phyloP scores from a whole-genome alignment of 2,888 invertebrate genomes.

The Dendrolimus houi region DNA sequence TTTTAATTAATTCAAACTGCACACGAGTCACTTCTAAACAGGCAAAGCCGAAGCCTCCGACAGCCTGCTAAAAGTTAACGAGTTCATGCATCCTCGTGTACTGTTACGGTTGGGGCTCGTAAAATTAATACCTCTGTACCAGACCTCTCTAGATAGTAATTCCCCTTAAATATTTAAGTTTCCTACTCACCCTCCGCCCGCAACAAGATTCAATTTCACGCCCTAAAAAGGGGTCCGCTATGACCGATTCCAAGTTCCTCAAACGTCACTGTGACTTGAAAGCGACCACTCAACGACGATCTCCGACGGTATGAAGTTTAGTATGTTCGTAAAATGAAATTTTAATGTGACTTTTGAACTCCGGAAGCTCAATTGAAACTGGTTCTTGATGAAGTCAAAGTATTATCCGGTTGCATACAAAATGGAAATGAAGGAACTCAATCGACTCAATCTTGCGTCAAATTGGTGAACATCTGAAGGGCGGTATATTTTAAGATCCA shows the following conservation, averaged over 20 bases:
- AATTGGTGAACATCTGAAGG: constrained; percentile 53
- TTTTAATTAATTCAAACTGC: constrained; percentile 64
- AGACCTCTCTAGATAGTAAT: constrained; percentile 60
- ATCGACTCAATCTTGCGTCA: constrained; percentile 69
- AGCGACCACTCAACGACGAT: constrained; percentile 43
- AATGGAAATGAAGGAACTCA: constrained; percentile 55
- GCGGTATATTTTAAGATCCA: constrained; percentile 34
- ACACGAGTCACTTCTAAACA: constrained; percentile 33
- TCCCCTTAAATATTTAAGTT: constrained; percentile 73
- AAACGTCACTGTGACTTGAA: constrained; percentile 63
- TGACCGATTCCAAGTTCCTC: constrained; percentile 57
- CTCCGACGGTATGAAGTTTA: constrained; percentile 34
- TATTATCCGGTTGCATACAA: constrained; percentile 64
- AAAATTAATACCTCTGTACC: constrained; percentile 72
- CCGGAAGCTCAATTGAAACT: constrained; percentile 36
- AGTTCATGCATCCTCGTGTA: constrained; percentile 59
- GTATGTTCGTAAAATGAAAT: neutral
- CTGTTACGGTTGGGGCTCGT: constrained; percentile 56
- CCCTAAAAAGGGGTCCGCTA: constrained; percentile 64
- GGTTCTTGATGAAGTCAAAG: constrained; percentile 47
- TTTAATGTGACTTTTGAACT: neutral
- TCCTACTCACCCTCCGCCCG: constrained; percentile 61
- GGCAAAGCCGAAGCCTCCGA: constrained; percentile 43
- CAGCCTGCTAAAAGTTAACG: constrained; percentile 65
- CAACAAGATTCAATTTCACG: constrained; percentile 76